phyloP scores from a whole-genome alignment of 2,888 invertebrate genomes.

The Synergus laeviventris region DNA sequence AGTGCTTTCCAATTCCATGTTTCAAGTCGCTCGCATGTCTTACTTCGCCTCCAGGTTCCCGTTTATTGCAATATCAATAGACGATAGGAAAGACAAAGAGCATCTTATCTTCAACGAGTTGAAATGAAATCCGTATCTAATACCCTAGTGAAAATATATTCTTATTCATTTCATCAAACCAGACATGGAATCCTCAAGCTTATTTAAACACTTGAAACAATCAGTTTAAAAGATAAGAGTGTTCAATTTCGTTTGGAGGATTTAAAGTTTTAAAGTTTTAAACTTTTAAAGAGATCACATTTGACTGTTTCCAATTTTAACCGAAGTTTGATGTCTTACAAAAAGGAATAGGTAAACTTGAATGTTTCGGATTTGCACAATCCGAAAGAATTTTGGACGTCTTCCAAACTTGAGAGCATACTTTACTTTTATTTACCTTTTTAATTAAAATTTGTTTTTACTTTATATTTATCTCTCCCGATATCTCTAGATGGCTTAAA shows the following conservation, averaged over 20 bases:
- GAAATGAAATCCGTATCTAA: constrained; percentile 27
- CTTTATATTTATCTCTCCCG: neutral
- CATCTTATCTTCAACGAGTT: constrained; percentile 17
- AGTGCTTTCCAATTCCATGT: constrained; percentile 46
- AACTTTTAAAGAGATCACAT: no score
- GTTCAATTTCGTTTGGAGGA: neutral
- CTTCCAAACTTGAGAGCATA: neutral
- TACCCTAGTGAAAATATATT: neutral
- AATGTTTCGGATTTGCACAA: neutral
- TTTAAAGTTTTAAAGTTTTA: neutral
- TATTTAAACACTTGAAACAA: neutral
- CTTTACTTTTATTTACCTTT: neutral
- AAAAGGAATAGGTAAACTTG: neutral
- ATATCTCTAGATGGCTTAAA: neutral
- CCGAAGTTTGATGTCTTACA: neutral
- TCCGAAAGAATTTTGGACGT: neutral
- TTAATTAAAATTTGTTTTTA: neutral
- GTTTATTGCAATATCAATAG: constrained; percentile 33
- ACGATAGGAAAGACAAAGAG: neutral
- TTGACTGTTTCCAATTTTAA: no score
- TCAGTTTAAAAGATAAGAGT: neutral
- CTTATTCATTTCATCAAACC: constrained; percentile 1
- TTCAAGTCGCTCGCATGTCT: constrained; percentile 40
- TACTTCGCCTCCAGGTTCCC: constrained; percentile 12
- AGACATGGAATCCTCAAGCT: neutral